These are phyloP conservation scores for Poeciliopsis presidionis DNA, from an alignment of 2,797 vertebrate species.

Conservation along the genomic window DNA sequence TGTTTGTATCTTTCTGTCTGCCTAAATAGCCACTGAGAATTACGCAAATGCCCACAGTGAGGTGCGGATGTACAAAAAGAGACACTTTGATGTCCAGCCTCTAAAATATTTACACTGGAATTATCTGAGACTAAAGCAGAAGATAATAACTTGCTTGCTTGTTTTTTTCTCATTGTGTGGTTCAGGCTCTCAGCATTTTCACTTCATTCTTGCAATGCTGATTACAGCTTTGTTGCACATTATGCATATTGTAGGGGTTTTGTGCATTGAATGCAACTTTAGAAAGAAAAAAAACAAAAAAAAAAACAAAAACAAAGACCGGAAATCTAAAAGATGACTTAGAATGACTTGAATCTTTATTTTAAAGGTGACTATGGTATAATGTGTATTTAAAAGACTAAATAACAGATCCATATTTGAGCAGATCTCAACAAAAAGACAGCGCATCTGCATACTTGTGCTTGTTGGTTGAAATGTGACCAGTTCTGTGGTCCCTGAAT, in stretches of 20 bases:
- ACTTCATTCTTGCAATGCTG: conserved; percentile 1
- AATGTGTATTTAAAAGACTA: background rate
- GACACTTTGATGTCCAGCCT: conserved; percentile 4
- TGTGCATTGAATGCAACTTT: background rate
- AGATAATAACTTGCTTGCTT: background rate
- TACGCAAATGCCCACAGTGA: background rate
- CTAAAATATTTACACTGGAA: conserved; percentile 1
- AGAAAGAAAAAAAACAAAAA: background rate
- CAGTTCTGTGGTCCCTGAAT: conserved; percentile 12
- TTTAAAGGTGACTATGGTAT: background rate
- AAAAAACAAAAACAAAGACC: background rate
- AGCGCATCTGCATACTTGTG: background rate
- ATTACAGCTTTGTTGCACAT: background rate
- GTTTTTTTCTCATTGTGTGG: background rate
- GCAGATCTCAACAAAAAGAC: background rate
- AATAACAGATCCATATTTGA: background rate
- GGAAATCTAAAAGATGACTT: background rate
- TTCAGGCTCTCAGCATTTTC: background rate
- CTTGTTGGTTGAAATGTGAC: conserved; percentile 17
- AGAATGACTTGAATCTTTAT: background rate
- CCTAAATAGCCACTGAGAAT: conserved; percentile 25
- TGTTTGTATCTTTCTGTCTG: conserved; percentile 42
- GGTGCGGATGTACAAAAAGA: background rate
- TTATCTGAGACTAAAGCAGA: background rate
- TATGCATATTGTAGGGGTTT: background rate